phyloP scores from a whole-genome alignment of 2,113 vertebrate genomes.

The Glaucomys volans region DNA sequence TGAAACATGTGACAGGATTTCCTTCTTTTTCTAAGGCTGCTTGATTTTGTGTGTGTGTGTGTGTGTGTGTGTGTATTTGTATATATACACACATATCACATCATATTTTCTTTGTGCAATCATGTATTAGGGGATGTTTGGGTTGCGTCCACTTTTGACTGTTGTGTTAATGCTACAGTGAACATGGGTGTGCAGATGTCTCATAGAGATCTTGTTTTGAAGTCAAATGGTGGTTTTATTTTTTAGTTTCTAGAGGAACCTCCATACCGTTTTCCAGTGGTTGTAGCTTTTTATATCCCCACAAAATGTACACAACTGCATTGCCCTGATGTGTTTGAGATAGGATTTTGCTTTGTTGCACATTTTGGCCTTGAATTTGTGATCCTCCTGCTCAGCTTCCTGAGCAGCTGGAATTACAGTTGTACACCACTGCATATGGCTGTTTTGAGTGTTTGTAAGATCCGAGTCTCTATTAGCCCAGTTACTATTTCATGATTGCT shows the following conservation, averaged over 20 bases:
- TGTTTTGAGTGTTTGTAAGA: slow-evolving; percentile 22
- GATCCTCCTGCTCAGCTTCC: too few species aligned
- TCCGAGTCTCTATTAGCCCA: not conserved
- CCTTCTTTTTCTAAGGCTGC: not conserved
- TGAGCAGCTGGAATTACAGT: too few species aligned
- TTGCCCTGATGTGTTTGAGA: too few species aligned
- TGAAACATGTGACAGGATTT: not conserved
- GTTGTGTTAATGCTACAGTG: not conserved
- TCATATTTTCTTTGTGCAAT: not conserved
- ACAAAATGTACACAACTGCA: not conserved
- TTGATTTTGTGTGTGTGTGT: not conserved
- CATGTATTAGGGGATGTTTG: not conserved
- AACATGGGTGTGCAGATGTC: not conserved
- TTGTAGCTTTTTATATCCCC: not conserved
- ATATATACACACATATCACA: too few species aligned
- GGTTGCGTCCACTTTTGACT: not conserved
- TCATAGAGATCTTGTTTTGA: slow-evolving; percentile 9
- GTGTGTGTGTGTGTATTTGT: not conserved
- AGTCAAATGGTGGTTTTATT: not conserved
- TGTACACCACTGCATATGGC: too few species aligned
- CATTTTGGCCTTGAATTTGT: too few species aligned
- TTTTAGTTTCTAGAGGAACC: not conserved
- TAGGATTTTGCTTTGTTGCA: not conserved
- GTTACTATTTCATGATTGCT: not conserved
- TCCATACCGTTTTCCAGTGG: not conserved